phyloP scores from a whole-genome alignment of 2,888 invertebrate genomes.

The Lucinisca nassula region DNA sequence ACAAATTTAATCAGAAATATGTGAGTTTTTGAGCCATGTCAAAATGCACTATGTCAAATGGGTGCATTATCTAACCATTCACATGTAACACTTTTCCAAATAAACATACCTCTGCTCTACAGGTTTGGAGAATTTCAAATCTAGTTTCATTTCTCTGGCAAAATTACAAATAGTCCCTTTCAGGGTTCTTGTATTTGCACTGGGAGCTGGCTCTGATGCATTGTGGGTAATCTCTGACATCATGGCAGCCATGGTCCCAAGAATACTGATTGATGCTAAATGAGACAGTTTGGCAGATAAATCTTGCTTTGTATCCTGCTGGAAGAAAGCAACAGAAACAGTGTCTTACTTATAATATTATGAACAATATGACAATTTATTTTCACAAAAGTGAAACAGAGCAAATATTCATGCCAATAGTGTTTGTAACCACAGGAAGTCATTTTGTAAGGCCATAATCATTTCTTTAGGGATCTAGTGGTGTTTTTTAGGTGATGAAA shows the following conservation, averaged over 20 bases:
- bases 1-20: too few species aligned
- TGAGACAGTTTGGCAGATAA: not conserved
- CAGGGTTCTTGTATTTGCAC: not conserved
- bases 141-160: conserved; percentile 49
- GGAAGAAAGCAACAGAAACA: not conserved
- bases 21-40: too few species aligned
- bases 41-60: too few species aligned
- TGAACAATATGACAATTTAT: too few species aligned
- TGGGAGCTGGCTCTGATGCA: not conserved
- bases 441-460: too few species aligned
- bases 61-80: too few species aligned
- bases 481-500: too few species aligned
- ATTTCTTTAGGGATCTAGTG: too few species aligned
- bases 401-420: too few species aligned
- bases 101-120: conserved; percentile 54
- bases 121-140: conserved; percentile 53
- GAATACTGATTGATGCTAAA: not conserved
- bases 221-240: not conserved
- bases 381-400: too few species aligned
- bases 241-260: not conserved
- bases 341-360: not conserved
- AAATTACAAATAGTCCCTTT: not conserved
- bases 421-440: too few species aligned
- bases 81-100: too few species aligned
- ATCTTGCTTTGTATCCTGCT: not conserved